These are phyloP conservation scores for Gymnodraco acuticeps DNA, from an alignment of 2,797 vertebrate genomes.

Conservation along the genomic window DNA sequence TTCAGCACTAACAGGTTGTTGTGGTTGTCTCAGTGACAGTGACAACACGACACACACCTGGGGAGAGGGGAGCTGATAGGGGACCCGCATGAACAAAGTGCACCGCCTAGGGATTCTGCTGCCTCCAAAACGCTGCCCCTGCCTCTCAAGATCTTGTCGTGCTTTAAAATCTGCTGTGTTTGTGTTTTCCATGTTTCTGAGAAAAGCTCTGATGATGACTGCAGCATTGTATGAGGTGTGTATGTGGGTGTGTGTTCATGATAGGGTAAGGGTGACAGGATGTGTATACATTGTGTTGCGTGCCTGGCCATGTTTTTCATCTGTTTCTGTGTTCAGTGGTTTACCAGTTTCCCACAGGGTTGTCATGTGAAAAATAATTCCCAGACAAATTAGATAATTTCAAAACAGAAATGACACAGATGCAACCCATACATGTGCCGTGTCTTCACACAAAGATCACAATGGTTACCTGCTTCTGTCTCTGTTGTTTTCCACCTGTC, in stretches of 20 bases:
- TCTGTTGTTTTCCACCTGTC: conserved; percentile 45
- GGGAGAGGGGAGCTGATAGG: conserved; percentile 41
- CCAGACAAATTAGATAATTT: conserved; percentile 13
- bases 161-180: conserved; percentile 69
- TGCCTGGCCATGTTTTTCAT: conserved; percentile 36
- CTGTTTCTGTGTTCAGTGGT: conserved; percentile 29
- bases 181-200: conserved; percentile 70
- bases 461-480: conserved; percentile 31
- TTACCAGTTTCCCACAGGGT: conserved; percentile 39
- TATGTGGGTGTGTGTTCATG: conserved; percentile 15
- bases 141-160: conserved; percentile 67
- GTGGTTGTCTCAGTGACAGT: conserved; percentile 54
- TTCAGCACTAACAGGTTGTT: conserved; percentile 75
- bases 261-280: conserved; percentile 14
- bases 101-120: conserved; percentile 54
- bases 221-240: conserved; percentile 54
- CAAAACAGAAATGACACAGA: conserved; percentile 21
- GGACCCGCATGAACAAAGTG: conserved; percentile 69
- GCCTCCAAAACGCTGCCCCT: conserved; percentile 24
- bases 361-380: neutral
- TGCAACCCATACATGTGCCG: conserved; percentile 2
- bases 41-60: conserved; percentile 46
- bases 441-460: conserved; percentile 8
- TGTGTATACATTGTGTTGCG: conserved; percentile 52
- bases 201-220: conserved; percentile 55